phyloP scores from a whole-genome alignment of 2,797 vertebrate species.

The Onychomys leucogaster region DNA sequence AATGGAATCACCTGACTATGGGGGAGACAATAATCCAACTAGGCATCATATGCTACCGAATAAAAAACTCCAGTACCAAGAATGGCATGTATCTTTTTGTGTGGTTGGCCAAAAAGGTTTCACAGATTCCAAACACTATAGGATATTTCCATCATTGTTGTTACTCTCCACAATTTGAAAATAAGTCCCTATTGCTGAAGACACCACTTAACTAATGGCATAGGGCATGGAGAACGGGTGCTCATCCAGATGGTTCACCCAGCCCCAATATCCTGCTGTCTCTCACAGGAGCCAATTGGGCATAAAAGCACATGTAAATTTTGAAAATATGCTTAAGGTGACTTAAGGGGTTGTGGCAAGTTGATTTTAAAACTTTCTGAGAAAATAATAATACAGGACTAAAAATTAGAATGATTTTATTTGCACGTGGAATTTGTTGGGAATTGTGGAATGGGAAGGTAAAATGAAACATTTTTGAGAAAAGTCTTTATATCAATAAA shows the following conservation, averaged over 20 bases:
- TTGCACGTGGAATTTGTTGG: not conserved
- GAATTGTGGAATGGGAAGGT: not conserved
- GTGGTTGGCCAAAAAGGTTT: not conserved
- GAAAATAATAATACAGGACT: not conserved
- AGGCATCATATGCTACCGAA: not conserved
- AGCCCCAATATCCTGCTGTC: not conserved
- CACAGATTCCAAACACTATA: not conserved
- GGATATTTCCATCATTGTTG: not conserved
- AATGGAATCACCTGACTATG: not conserved
- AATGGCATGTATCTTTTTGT: not conserved
- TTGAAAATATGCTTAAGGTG: not conserved
- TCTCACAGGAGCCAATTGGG: not conserved
- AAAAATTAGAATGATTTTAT: conserved; percentile 32
- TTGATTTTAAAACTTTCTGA: not conserved
- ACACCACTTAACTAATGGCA: not conserved
- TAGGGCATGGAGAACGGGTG: not conserved
- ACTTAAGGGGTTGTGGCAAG: not conserved
- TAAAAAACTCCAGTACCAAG: not conserved
- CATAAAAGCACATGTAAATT: not conserved
- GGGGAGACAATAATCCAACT: not conserved
- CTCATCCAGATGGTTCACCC: not conserved
- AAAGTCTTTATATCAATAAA: not conserved
- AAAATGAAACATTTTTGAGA: not conserved
- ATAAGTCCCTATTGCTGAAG: not conserved
- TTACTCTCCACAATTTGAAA: not conserved